Evolutionary conservation across 2,888 invertebrate genomes (phyloP).

Genomic region (Oscheius sp.): DNA sequence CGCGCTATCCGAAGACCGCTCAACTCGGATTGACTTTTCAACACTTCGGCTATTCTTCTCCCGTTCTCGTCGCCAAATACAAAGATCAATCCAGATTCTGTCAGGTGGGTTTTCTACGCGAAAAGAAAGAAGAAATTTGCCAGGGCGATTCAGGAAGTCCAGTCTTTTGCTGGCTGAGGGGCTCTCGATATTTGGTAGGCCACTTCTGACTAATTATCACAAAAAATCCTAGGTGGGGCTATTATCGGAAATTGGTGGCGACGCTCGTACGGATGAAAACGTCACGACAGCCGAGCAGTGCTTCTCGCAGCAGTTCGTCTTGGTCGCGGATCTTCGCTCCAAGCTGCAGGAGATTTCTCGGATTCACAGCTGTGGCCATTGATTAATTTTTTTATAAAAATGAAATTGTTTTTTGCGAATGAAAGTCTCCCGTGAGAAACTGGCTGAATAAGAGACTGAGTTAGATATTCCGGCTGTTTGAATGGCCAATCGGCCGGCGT

Average conservation of each 20-base stretch:
- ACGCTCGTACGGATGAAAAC: neutral
- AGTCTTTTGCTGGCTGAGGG: conserved; percentile 16
- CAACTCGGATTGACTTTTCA: neutral
- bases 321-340: conserved; percentile 7
- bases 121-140: neutral
- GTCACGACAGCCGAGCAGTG: conserved; percentile 9
- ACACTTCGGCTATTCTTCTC: neutral
- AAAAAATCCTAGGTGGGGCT: conserved; percentile 22
- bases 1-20: neutral
- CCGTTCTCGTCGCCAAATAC: neutral
- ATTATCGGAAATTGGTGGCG: conserved; percentile 20
- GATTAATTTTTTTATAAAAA: too few species aligned
- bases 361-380: too few species aligned
- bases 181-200: conserved; percentile 5
- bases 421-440: too few species aligned
- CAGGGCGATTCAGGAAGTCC: conserved; percentile 23
- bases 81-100: neutral
- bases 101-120: neutral
- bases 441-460: neutral
- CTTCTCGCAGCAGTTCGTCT: neutral
- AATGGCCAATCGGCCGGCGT: too few species aligned
- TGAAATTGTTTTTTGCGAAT: too few species aligned
- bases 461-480: too few species aligned
- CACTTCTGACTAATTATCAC: neutral
- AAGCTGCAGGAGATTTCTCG: conserved; percentile 3